Percentiles rank a stretch among this genome's conserved stretches.
These are phyloP conservation scores for Asobara japonica DNA, from an alignment of 1,140 invertebrate species.

Conservation along the genomic window DNA sequence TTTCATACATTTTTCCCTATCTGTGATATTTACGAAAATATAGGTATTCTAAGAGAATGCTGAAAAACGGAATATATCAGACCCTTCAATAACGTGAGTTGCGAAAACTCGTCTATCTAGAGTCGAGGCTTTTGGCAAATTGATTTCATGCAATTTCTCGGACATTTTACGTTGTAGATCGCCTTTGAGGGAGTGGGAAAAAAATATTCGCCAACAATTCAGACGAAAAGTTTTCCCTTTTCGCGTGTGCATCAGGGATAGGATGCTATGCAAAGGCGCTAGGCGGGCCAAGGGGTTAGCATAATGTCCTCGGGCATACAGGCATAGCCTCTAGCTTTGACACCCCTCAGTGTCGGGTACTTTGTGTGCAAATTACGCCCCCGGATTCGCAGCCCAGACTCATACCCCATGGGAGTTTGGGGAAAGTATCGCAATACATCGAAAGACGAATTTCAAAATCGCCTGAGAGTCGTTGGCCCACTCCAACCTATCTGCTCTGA, in stretches of 20 bases:
- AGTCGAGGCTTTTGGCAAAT: neutral
- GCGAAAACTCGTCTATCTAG: neutral
- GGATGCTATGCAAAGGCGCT: slow-evolving; percentile 10
- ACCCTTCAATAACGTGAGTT: neutral
- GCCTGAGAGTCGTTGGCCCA: neutral
- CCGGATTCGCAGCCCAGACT: neutral
- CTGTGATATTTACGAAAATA: too few species aligned
- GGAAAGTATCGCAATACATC: neutral
- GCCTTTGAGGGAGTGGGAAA: neutral
- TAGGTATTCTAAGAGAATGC: too few species aligned
- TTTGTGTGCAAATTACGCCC: slow-evolving; percentile 15
- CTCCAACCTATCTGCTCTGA: neutral
- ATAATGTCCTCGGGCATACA: slow-evolving; percentile 15
- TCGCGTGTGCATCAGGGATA: slow-evolving; percentile 13
- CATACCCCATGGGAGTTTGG: neutral
- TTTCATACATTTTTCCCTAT: too few species aligned
- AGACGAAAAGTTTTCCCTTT: slow-evolving; percentile 17
- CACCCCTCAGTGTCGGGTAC: slow-evolving; percentile 14
- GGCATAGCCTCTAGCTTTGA: slow-evolving; percentile 14
- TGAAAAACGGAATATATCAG: neutral
- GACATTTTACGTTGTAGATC: neutral
- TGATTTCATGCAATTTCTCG: slow-evolving; percentile 3
- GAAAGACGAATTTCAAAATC: neutral
- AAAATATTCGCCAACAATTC: slow-evolving; percentile 7
- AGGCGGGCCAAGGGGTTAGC: slow-evolving; percentile 11